A percentile compares a stretch with the other conserved stretches of the same genome.
These are phyloP conservation scores for Volucella inflata DNA, from an alignment of 2,888 invertebrate genomes.

Conservation along the genomic window DNA sequence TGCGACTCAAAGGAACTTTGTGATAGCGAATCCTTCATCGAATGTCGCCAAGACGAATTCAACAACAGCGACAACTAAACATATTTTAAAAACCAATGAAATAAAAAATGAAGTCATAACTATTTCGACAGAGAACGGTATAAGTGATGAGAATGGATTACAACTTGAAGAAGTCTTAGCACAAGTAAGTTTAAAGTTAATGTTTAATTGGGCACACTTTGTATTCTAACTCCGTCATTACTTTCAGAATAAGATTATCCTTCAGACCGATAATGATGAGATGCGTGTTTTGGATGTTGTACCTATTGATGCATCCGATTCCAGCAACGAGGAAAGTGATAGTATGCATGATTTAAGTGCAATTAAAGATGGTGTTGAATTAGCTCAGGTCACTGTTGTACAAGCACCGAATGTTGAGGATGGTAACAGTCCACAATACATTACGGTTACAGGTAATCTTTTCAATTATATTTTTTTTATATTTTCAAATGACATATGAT, in stretches of 20 bases:
- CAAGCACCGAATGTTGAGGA: conserved; percentile 79
- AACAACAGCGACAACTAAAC: conserved; percentile 55
- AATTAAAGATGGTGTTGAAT: conserved; percentile 79
- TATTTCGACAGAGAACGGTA: conserved; percentile 76
- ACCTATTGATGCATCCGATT: conserved; percentile 83
- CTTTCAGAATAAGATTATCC: conserved; percentile 80
- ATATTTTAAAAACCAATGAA: conserved; percentile 65
- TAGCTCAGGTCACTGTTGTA: conserved; percentile 82
- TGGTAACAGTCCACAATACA: conserved; percentile 81
- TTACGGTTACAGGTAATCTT: conserved; percentile 83
- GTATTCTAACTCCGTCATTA: neutral
- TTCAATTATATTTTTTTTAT: conserved; percentile 1
- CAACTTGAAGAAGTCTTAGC: conserved; percentile 81
- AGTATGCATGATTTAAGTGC: conserved; percentile 79
- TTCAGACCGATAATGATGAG: conserved; percentile 77
- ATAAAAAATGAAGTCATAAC: conserved; percentile 78
- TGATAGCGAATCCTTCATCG: conserved; percentile 79
- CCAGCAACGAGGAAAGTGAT: conserved; percentile 79
- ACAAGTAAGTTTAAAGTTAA: conserved; percentile 77
- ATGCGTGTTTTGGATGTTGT: conserved; percentile 82
- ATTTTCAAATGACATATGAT: too few species aligned
- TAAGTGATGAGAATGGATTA: conserved; percentile 79
- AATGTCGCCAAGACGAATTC: conserved; percentile 54
- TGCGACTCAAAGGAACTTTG: conserved; percentile 82
- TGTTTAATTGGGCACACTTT: conserved; percentile 30